Base-by-base conservation (phyloP, 1,140 invertebrate genomes). In the Temnothorax nylanderi region DNA sequence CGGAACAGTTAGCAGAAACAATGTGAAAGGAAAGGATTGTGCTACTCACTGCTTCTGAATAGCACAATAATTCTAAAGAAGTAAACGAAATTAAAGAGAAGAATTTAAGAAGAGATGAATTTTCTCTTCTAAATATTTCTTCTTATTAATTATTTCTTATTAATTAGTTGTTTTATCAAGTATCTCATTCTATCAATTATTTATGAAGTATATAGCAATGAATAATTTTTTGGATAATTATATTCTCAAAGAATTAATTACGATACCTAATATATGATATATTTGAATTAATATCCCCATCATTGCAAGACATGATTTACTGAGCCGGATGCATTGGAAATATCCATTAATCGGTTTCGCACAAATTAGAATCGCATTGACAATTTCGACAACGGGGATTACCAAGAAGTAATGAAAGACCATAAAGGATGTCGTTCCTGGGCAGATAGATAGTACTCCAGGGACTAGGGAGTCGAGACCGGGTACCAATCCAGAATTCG, bases 401-500 rank as follows among this genome's bases (percentile, higher is more conserved):
- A 26, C 18, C 32, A 32, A 32, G 44, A 80, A 80, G 21, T 75
- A 84, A 84, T 72, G 78, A 82, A 72, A 74, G 37, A 60, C 41
- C 80, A 71, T 72, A 64, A 77, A 74, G 41, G 26, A 60, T 60
- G 65, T 16, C 18, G 67, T 47, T 75, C 41, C 26, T 74, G 26
- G 1, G n/a, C n/a, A 47, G 51, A 60, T 75, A 74, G 41, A 47
- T n/a, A 58, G 37, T 34, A 47, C 47, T 54, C 26, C 26, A 16
- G 80, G 32, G 80, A 74, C 26, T 18, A 16, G 80, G 32, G 80
- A 74, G 37, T 65, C 54, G 56, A 26, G 26, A 51, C n/a, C 16
- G 44, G 54, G 54, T 84, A 75, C 44, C 80, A 49, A 88, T 88
- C 49, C 67, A 82, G 89, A 88, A 90, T 91, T 91, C 90, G 82